Base-by-base conservation (phyloP, 2,888 invertebrate genomes). In the Antheraea assamensis region DNA sequence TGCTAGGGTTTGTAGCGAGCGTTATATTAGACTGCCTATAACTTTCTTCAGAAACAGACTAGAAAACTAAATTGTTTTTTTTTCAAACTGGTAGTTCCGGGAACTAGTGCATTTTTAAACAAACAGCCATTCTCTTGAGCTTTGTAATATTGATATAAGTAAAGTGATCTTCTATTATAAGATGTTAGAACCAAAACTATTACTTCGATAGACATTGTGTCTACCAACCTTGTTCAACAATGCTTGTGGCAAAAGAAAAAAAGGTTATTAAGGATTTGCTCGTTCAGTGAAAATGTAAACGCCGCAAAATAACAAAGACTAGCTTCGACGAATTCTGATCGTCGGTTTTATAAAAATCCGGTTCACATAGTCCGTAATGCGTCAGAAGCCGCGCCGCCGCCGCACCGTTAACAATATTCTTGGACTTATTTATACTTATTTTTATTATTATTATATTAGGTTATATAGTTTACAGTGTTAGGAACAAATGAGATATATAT, bases 291-390 rank as follows among this genome's bases (percentile, higher is more conserved):
- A 15, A 61, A 61, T 61, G 24, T 24, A 27, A 61, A 61, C 27
- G 10, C 10, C 24, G 27, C 61, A 61, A 27, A 61, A 61, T 61
- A 27, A 61, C 61, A 61, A 61, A 27, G 61, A 24, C 61, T 27
- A 27, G 61, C 27, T 61, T 61, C 61, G 61, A 27, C 27, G 27
- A 61, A 61, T 61, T 61, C 27, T 61, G 61, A 61, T 27, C 13
- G 61, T 61, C 61, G 61, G 15, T 27, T 61, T 61, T 61, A 27
- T 24, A 61, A 27, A 17, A 61, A 61, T 61, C 61, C 61, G 61
- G 61, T 61, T 61, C 61, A 61, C 61, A 61, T 19, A 27, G 61
- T 27, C 13, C 27, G 61, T 27, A 61, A 2, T 61, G 61, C 61
- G 61, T 27, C 61, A 61, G 55, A 10, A 13, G 24, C 27, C 24